Evolutionary conservation across 1,140 invertebrate genomes (phyloP).

Genomic region (Schlechtendalia chinensis): DNA sequence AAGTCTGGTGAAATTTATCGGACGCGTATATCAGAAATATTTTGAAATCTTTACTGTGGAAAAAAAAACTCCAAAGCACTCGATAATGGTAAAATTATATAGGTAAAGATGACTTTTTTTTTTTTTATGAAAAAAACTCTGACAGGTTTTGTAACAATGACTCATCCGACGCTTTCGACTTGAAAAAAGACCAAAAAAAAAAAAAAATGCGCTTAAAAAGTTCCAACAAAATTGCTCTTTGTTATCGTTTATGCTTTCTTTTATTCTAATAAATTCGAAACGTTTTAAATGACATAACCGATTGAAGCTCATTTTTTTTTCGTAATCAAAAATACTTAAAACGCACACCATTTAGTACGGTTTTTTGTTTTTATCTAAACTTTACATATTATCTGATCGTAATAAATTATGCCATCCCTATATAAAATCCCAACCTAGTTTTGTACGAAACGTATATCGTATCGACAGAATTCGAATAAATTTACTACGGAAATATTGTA

Average conservation of each 20-base stretch:
- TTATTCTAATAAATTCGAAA: slow-evolving; percentile 22
- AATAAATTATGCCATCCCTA: neutral
- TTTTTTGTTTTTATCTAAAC: neutral
- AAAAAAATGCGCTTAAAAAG: slow-evolving; percentile 26
- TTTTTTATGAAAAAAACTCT: neutral
- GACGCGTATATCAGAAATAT: slow-evolving; percentile 6
- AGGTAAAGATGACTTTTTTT: neutral
- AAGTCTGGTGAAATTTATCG: slow-evolving; percentile 10
- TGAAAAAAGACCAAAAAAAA: neutral
- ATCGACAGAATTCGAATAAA: too few relatives aligned
- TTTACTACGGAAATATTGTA: too few relatives aligned
- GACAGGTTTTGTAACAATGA: slow-evolving; percentile 20
- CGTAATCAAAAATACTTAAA: slow-evolving; percentile 2
- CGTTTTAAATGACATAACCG: slow-evolving; percentile 17
- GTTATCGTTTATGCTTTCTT: slow-evolving; percentile 25
- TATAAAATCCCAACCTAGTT: neutral
- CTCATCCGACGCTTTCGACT: neutral
- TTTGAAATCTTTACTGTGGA: neutral
- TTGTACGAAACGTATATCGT: too few relatives aligned
- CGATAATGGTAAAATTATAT: slow-evolving; percentile 12
- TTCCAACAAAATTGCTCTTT: slow-evolving; percentile 22
- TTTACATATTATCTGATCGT: neutral
- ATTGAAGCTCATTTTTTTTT: slow-evolving; percentile 35
- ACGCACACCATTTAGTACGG: neutral
- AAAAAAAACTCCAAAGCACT: slow-evolving; percentile 1